Evolutionary conservation across 2,888 invertebrate genomes (phyloP), one percentile per base, ranked within the genome.

Genomic region (Tribolium freemani): DNA sequence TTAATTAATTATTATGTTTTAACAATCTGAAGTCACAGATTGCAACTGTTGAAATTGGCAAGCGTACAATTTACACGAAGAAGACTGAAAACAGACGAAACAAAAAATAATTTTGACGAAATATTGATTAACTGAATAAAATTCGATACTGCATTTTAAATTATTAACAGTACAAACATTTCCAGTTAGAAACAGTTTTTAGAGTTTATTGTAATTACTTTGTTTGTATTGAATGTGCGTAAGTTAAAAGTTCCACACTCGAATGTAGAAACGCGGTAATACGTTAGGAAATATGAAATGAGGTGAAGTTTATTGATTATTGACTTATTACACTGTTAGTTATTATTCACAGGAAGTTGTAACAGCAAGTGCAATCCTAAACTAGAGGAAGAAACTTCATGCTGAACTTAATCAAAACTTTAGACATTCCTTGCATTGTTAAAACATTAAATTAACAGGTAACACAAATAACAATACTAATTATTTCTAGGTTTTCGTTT

Each of bases 1-100:
- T 66, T 66, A 54, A 66, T 66, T 66, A 66, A 63, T 63, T 63
- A 63, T 38, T 13, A 31, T 38, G 31, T 21, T 63, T 63, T 50
- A 50, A 16, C 63, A 51, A 48, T 48, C 10, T 16, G n/a, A 11
- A 48, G 13, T 11, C 48, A 46, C 46, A 38, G 38, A 38, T 38
- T 3, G 5, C 8, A n/a, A 38, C 38, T n/a, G 38, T 38, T 38
- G 38, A 38, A 38, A 38, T 38, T 38, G 38, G 38, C 38, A 38
- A 38, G 38, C 38, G 38, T 38, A 38, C n/a, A 38, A 38, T 38
- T 38, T 38, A n/a, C 38, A 38, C n/a, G 38, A 38, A 38, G 38
- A 38, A 3, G 8, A 38, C 5, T 31, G 38, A 38, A 38, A 38
- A 38, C 6, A 38, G 5, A 5, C 38, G 6, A 8, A 38, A 38